Base-by-base conservation (phyloP, 2,113 vertebrate genomes). In the Microtus richardsoni region DNA sequence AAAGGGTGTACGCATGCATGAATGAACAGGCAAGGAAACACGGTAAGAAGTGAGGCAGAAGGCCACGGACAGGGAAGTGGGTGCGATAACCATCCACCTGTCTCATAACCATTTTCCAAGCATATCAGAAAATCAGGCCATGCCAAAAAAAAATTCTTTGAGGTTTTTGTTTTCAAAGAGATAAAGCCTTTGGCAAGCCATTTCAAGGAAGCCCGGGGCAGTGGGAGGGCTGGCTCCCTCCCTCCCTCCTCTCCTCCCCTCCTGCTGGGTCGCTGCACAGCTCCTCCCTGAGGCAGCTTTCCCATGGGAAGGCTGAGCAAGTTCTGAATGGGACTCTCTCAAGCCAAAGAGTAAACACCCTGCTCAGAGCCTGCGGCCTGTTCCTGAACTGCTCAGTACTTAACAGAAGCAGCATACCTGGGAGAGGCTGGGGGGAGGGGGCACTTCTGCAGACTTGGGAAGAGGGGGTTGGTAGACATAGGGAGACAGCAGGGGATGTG, bases 301-400 rank as follows among this genome's bases (percentile, higher is more conserved):
- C 99, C 98, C 99, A 99, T 99, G 99, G 99, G 99, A 99, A 99
- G 98, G 92, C 98, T 97, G 98, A 98, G 98, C 98, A 98, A 98
- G 98, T 98, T 98, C 98, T 98, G 98, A 98, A 98, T 98, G 98
- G 98, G 98, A 95, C 98, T 96, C 97, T 98, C 94, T 97, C 97
- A 88, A 98, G 98, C 98, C 98, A 98, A 98, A 98, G 96, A 97
- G 98, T 97, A 98, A 99, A 99, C 88, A 91, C 52, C 33, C 66
- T 41, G 47, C 49, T n/a, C 26, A 41, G 58, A 64, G 58, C 77
- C 39, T 13, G 44, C 14, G 49, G 47, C 52, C 52, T 88, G 94
- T 95, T 97, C 85, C 66, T 97, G 98, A 89, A 96, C 95, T 80
- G 78, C 95, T 36, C 85, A 77, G 86, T 60, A 96, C 97, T 98